Evolutionary conservation across 2,888 invertebrate genomes (phyloP).

Genomic region (Sesamia inferens): DNA sequence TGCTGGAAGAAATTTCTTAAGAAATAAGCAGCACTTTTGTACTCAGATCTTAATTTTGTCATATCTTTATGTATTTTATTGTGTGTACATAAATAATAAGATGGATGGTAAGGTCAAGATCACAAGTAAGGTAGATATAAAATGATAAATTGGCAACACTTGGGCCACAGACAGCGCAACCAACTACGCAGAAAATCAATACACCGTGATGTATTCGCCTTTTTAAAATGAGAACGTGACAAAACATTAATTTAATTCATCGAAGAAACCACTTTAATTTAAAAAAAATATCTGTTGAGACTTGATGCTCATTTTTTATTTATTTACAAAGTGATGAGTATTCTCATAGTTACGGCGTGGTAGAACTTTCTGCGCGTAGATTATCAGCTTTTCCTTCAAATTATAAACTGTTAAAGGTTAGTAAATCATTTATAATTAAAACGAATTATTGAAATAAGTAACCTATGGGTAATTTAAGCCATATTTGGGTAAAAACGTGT

Average conservation of each 20-base stretch:
- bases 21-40: no score
- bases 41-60: no score
- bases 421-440: slow-evolving; percentile 71
- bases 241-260: slow-evolving; percentile 87
- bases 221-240: slow-evolving; percentile 90
- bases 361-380: slow-evolving; percentile 87
- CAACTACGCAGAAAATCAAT: slow-evolving; percentile 86
- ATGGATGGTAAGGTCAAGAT: background rate
- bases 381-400: slow-evolving; percentile 85
- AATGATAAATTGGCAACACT: slow-evolving; percentile 23
- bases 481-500: slow-evolving; percentile 67
- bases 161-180: slow-evolving; percentile 65
- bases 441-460: slow-evolving; percentile 37
- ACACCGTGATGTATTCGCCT: slow-evolving; percentile 87
- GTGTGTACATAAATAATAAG: no score
- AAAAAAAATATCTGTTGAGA: slow-evolving; percentile 86
- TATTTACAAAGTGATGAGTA: slow-evolving; percentile 90
- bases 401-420: slow-evolving; percentile 85
- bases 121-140: background rate
- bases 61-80: no score
- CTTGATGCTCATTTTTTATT: slow-evolving; percentile 90
- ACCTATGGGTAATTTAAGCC: slow-evolving; percentile 28
- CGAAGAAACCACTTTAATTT: slow-evolving; percentile 87
- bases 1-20: no score
- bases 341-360: slow-evolving; percentile 90